Base-by-base conservation (phyloP, 2,113 vertebrate genomes). In the Crotalus helleri region DNA sequence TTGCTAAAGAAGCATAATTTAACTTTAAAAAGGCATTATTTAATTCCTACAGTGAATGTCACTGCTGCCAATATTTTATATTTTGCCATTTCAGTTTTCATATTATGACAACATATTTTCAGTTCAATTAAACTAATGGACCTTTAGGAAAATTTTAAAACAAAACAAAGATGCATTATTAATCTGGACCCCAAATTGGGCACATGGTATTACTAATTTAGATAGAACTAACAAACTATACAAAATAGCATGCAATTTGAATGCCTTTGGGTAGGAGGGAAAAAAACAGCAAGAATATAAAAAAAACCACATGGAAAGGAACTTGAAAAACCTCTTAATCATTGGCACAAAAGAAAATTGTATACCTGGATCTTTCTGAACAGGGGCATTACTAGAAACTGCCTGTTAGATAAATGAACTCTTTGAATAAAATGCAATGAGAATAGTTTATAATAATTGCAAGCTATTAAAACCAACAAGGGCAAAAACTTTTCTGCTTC, bases 91-190 rank as follows among this genome's bases (percentile, higher is more conserved):
- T 90, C 59, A 51, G 57, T 94, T 90, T 91, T 6, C 69, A 92
- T 85, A 90, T 51, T 92, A 29, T 90, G 74, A 33, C 92, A 59
- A 26, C 55, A 11, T 85, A 92, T 53, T 92, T 59, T 57, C 74
- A 90, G 88, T 92, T 85, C 54, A 90, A 90, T 90, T 92, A 92
- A 39, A 13, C 5, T 33, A 94, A 92, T 58, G 7, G 5, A 4
- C 94, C 29, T 94, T 92, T 33, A 92, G 95, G 92, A 94, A 92
- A 90, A 0, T 39, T 54, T 57, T 92, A 46, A 92, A 92, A 74
- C 74, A 49, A 91, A 59, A 49, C 90, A 87, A 54, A 0, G 3
- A 33, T 87, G 61, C 92, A 92, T 81, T 93, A 92, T 92, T 92
- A 88, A 89, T 95, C 94, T 21, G 85, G 0, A 57, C 1, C 90